Percentiles rank a stretch among this genome's conserved stretches.
Evolutionary conservation across 2,797 vertebrate species (phyloP).

Genomic region (Borostomias antarcticus): DNA sequence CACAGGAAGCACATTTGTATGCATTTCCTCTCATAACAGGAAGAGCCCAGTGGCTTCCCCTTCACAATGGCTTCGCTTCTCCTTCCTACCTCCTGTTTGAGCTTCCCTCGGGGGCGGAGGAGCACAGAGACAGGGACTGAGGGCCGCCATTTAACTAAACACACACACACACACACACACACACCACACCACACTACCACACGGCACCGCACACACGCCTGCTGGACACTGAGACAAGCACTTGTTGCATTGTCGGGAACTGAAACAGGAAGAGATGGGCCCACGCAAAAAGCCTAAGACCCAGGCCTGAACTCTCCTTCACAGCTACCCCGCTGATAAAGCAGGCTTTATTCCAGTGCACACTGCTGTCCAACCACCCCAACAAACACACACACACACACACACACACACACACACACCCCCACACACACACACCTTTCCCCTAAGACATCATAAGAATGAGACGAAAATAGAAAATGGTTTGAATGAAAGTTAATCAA

Average conservation of each 20-base stretch:
- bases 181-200: conserved; percentile 50
- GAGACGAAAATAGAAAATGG: no score
- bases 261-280: conserved; percentile 65
- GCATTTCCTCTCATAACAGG: conserved; percentile 99
- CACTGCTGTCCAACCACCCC: conserved; percentile 52
- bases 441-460: neutral
- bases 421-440: neutral
- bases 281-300: conserved; percentile 67
- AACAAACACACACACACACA: conserved; percentile 23
- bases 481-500: conserved; percentile 24
- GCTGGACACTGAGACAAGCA: conserved; percentile 66
- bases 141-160: conserved; percentile 69
- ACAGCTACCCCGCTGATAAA: conserved; percentile 68
- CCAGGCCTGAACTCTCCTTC: conserved; percentile 69
- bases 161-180: conserved; percentile 45
- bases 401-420: neutral
- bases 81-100: conserved; percentile 91
- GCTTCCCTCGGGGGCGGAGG: conserved; percentile 83
- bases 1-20: conserved; percentile 99
- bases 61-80: conserved; percentile 98
- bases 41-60: conserved; percentile 99
- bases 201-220: conserved; percentile 45
- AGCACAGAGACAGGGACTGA: conserved; percentile 80
- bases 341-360: conserved; percentile 61
- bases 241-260: conserved; percentile 74